A percentile compares a stretch with the other conserved stretches of the same genome.
Conservation (phyloP, 2,797 vertebrate genomes). For the Stomatorhinus walkeri region DNA sequence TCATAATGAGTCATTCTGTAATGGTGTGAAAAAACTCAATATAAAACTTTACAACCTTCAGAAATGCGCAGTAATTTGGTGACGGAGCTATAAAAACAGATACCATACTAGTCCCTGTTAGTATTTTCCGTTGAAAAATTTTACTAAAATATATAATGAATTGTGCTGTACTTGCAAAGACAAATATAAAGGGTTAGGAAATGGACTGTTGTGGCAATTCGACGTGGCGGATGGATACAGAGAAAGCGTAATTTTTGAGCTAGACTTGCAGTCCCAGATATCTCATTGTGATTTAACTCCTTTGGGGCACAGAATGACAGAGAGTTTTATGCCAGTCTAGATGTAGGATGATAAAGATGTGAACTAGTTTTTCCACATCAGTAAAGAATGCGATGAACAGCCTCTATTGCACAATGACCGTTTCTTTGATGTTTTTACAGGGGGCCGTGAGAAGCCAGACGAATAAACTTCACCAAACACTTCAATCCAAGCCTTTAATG, state of each 20-base stretch:
- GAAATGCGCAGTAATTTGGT: not conserved
- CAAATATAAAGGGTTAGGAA: not conserved
- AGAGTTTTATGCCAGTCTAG: not conserved
- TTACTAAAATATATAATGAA: not conserved
- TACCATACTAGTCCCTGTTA: not conserved
- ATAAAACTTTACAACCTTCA: not conserved
- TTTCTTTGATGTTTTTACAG: not conserved
- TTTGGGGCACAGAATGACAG: not conserved
- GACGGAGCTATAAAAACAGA: not conserved
- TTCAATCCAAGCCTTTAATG: not conserved
- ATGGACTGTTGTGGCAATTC: not conserved
- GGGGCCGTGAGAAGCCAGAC: not conserved
- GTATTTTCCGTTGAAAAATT: not conserved
- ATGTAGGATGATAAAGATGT: not conserved
- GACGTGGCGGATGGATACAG: not conserved
- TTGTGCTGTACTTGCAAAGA: not conserved
- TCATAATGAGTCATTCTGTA: not conserved
- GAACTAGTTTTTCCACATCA: not conserved
- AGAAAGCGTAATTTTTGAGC: not conserved
- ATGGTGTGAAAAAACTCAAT: not conserved
- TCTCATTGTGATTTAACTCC: not conserved
- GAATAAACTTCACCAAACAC: not conserved
- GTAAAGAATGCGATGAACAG: not conserved
- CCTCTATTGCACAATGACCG: not conserved
- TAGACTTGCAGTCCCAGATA: not conserved